Base-by-base conservation (phyloP, 2,797 vertebrate genomes). In the Amblyopsis hoosieri region DNA sequence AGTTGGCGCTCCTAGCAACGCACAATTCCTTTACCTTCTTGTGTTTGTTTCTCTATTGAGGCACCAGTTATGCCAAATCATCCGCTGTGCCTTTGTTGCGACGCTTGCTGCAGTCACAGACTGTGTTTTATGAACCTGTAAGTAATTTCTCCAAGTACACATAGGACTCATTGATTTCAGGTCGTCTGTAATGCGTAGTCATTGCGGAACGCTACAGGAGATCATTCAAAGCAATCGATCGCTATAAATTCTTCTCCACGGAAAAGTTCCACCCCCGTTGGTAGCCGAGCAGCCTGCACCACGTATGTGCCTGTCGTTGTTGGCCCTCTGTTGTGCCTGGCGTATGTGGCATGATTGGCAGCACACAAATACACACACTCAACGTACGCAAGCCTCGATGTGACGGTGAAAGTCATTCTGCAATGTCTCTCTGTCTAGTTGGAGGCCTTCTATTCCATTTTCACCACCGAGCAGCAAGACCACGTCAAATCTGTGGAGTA, bases 381-480 rank as follows among this genome's bases (percentile, higher is more conserved):
- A 54, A 12, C 23, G 12, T 29, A 53, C 37, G 45, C 12, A 14
- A 9, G 33, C 33, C 33, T 37, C 8, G 3, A 37, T 37, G 33
- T 6, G 33, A 37, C 2, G 33, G 33, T 6, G 33, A 37, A 37
- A 37, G 33, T 37, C 42, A 23, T 15, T 52, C 50, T 9, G 14
- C 15, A 52, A 37, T 69, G 71, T 81, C 48, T 70, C 55, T 53
- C 58, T 59, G n/a, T 80, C 49, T 86, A 99, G 98, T 94, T 99
- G 78, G 98, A 99, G 80, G 96, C 97, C 0, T 99, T 99, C 87
- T 99, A 99, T 84, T 97, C 96, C 83, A 99, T 99, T 90, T 97
- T 99, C 82, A 99, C 98, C 67, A 99, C 97, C 0, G 98, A 99
- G 82, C 98, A 98, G 84, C 98, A 98, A 85, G 98, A 99, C 86